Percentiles rank a stretch among this genome's conserved stretches.
Conservation (phyloP, 2,797 vertebrate genomes). For the Hirundo rustica region DNA sequence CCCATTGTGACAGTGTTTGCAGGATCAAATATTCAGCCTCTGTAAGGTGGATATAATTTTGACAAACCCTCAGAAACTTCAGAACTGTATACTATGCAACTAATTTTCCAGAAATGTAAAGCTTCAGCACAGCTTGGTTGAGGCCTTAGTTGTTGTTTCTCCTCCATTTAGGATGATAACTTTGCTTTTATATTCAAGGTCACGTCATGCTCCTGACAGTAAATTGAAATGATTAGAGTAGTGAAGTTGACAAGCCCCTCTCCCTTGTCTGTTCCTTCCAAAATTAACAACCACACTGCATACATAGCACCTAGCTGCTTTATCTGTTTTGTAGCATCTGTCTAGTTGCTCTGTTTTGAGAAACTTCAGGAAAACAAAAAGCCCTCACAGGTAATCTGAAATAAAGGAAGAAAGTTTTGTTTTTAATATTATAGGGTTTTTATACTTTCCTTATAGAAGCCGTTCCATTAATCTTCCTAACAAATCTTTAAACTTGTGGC, state of each 20-base stretch:
- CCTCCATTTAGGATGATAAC: neutral
- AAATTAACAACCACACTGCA: neutral
- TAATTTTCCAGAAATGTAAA: neutral
- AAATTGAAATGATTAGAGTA: neutral
- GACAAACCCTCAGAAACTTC: neutral
- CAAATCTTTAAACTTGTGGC: neutral
- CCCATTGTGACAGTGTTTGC: neutral
- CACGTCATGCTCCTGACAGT: neutral
- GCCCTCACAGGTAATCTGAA: neutral
- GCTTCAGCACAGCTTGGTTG: neutral
- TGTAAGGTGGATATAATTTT: neutral
- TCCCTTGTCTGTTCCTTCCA: neutral
- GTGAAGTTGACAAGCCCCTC: neutral
- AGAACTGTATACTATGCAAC: neutral
- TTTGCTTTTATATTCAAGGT: neutral
- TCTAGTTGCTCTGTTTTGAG: neutral
- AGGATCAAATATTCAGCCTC: neutral
- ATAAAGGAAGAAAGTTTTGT: neutral
- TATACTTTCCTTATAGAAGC: neutral
- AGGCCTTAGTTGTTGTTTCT: neutral
- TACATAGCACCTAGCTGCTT: neutral
- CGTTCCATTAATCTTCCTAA: neutral
- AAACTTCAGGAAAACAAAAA: neutral
- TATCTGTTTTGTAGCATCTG: neutral
- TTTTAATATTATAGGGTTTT: neutral